Evolutionary conservation across 2,888 invertebrate species (phyloP), one percentile per base, ranked within the genome.

Genomic region (Nomada fabriciana): DNA sequence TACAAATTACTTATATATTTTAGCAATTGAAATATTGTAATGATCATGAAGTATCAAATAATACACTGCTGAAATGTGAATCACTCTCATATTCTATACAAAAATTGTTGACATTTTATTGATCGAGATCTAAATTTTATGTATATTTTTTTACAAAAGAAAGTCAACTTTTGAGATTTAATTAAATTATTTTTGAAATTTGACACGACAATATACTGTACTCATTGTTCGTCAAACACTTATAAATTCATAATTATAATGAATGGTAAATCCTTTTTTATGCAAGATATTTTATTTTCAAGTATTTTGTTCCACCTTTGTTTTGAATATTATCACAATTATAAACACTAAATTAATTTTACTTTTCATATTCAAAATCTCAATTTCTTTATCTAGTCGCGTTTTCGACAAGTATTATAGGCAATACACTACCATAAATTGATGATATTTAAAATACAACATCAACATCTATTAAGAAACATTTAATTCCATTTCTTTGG

Each of bases 281-380:
- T 52, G 73, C 83, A 83, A 85, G 77, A 80, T 78, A 72, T 76
- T 78, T 81, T 80, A 80, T 84, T 84, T 69, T 80, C 72, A 63
- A 71, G 43, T 57, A 75, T 74, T 76, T 55, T 60, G 50, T 57
- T 23, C 55, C 23, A 65, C 7, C 47, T 59, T 42, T 59, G 7
- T 57, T 55, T 52, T 15, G 55, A 71, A 80, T 70, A 76, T 64
- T 59, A 73, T 80, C 57, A 65, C 70, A 71, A 65, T 64, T n/a
- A 20, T 57, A 76, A 25, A 59, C 43, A 18, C 25, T 29, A 71
- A 80, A 71, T 80, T 25, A 67, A 76, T 59, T 20, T 36, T 25
- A 53, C 23, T 29, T 36, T 52, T n/a, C 13, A 61, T 9, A 57
- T 80, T 63, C 63, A 69, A 69, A 78, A 63, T 20, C 68, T 53